Evolutionary conservation across 1,140 invertebrate species (phyloP).

Genomic region (Drosophila subobscura): DNA sequence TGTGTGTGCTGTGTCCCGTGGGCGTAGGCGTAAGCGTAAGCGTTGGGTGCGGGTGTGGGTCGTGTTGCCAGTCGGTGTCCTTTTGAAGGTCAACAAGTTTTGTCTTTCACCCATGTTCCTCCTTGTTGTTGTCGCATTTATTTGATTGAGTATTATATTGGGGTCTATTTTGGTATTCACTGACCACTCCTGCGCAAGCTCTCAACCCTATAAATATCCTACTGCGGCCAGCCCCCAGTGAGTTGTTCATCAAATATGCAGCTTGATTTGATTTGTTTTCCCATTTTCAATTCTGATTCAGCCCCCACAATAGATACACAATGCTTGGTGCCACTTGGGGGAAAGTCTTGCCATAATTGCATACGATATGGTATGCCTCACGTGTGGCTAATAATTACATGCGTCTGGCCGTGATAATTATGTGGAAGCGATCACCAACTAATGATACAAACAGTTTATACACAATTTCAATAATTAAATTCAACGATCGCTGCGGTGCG

Average conservation of each 20-base stretch:
- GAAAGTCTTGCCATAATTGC: constrained; percentile 27
- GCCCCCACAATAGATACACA: no score
- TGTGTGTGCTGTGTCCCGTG: constrained; percentile 8
- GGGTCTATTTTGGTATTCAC: constrained; percentile 54
- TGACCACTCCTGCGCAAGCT: constrained; percentile 40
- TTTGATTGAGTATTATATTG: constrained; percentile 51
- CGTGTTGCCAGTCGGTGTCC: constrained; percentile 61
- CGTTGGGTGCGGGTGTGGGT: constrained; percentile 1
- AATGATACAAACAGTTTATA: constrained; percentile 18
- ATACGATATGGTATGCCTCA: constrained; percentile 29
- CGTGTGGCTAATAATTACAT: constrained; percentile 35
- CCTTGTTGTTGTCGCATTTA: constrained; percentile 27
- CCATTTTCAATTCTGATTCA: constrained; percentile 8
- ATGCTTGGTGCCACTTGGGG: not conserved
- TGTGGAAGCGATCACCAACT: constrained; percentile 5
- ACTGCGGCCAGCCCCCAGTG: constrained; percentile 36
- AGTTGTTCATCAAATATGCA: constrained; percentile 38
- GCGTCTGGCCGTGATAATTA: constrained; percentile 31
- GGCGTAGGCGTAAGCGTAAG: not conserved
- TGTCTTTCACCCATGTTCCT: constrained; percentile 33
- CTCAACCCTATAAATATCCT: constrained; percentile 30
- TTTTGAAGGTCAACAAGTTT: constrained; percentile 78
- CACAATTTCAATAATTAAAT: not conserved
- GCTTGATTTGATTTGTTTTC: constrained; percentile 42
- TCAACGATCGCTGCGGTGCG: constrained; percentile 7